Evolutionary conservation across 2,113 vertebrate species (phyloP), one percentile per base, ranked within the genome.

Genomic region (Ammospiza caudacuta): DNA sequence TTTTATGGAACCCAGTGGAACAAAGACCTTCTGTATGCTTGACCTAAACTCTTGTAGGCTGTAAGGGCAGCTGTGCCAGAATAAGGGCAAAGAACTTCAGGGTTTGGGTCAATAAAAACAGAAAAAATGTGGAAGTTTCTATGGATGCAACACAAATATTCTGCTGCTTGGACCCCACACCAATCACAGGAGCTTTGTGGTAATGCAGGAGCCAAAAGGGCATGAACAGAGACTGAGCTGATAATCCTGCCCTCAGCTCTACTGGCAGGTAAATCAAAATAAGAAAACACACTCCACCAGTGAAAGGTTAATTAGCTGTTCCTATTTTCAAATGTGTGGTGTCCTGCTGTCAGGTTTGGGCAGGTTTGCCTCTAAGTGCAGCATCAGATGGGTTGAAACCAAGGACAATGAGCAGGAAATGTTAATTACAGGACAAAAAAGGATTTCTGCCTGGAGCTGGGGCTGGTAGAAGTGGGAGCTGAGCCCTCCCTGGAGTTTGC

Each of bases 171-270:
- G 28, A 73, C 6, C 29, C 33, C 43, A 43, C 55, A 69, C 12
- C 43, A 39, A 9, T 2, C 54, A 12, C 9, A 33, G 64, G 18
- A 33, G 11, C 25, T 58, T 44, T 27, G 24, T 17, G 20, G 12
- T n/a, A 62, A 13, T 5, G 12, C 54, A 80, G 73, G 81, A 83
- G n/a, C 43, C 79, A 77, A 68, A 62, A 29, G 28, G 43, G 35
- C 35, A 54, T 0, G 0, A 72, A 33, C 31, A 9, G 63, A 64
- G 52, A 15, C 1, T 54, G 46, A 64, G 8, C 2, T 47, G n/a
- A 33, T 25, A 41, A 59, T 47, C 46, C 77, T 67, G 61, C 35
- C 54, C 78, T 33, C 18, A 78, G 35, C 35, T 54, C 47, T 59
- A 11, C 5, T 3, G 20, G 57, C 25, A 73, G 58, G 35, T 12